These are phyloP conservation scores for Channa argus DNA, from an alignment of 2,113 vertebrate species.

Conservation along the genomic window DNA sequence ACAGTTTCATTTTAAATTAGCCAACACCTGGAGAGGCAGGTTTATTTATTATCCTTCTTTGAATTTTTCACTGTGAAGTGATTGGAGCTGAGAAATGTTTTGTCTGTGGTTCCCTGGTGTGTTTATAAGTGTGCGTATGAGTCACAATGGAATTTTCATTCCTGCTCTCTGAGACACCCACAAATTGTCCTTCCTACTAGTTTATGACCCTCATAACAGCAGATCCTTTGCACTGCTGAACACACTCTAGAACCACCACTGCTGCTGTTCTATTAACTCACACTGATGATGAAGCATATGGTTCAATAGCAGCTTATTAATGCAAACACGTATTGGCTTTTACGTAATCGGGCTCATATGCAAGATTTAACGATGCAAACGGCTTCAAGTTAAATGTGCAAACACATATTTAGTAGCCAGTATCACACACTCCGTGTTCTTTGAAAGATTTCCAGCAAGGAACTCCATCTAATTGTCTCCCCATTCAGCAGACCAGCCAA, in stretches of 20 bases:
- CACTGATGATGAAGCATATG: neutral
- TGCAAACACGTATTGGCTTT: constrained; percentile 14
- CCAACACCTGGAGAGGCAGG: neutral
- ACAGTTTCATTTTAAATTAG: too few relatives aligned
- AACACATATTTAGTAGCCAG: neutral
- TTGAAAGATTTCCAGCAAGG: constrained; percentile 20
- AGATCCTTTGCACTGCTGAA: constrained; percentile 4
- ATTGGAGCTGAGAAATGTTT: constrained; percentile 32
- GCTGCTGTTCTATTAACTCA: neutral
- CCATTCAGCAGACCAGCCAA: constrained; percentile 12
- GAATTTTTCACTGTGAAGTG: constrained; percentile 12
- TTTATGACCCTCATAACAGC: constrained; percentile 28
- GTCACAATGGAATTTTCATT: constrained; percentile 73
- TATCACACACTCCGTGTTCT: neutral
- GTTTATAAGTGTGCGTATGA: constrained; percentile 58
- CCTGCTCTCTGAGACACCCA: constrained; percentile 54
- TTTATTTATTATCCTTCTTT: constrained; percentile 26
- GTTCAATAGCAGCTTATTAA: neutral
- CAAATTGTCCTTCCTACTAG: neutral
- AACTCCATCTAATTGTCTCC: neutral
- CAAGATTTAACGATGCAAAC: neutral
- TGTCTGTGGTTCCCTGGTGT: constrained; percentile 39
- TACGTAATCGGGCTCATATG: neutral
- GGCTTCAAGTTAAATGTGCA: neutral
- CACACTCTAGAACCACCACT: neutral